These are phyloP conservation scores for Apodemus speciosus DNA, from an alignment of 2,113 vertebrate species.

Conservation along the genomic window DNA sequence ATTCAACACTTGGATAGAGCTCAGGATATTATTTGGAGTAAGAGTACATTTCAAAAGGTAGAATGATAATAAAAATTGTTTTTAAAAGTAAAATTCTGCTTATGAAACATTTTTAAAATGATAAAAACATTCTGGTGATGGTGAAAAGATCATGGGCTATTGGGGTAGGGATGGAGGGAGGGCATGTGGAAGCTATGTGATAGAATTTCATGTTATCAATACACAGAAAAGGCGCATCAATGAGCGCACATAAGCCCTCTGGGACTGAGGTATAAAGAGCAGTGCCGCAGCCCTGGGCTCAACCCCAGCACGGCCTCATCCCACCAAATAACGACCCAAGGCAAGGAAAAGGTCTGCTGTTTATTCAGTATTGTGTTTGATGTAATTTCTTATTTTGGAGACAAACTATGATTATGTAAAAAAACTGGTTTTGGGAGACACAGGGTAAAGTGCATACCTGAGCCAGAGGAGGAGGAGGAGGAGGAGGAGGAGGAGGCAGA, in stretches of 20 bases:
- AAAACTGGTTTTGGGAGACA: background rate
- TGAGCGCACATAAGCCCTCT: background rate
- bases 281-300: too few relatives aligned
- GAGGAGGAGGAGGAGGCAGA: background rate
- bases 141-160: background rate
- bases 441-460: background rate
- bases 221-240: background rate
- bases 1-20: background rate
- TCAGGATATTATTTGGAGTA: constrained; percentile 24
- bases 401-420: constrained; percentile 13
- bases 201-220: background rate
- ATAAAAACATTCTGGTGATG: background rate
- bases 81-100: background rate
- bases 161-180: background rate
- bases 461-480: background rate
- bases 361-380: background rate
- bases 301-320: background rate
- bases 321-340: background rate
- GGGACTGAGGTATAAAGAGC: background rate
- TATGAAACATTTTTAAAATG: constrained; percentile 37
- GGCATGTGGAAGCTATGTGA: background rate
- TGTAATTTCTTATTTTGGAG: constrained; percentile 47
- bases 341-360: background rate
- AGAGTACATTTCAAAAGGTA: constrained; percentile 32
- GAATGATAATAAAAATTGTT: background rate